These are phyloP conservation scores for Megaustenia siamemsis DNA, from an alignment of 2,888 invertebrate species.

Conservation along the genomic window DNA sequence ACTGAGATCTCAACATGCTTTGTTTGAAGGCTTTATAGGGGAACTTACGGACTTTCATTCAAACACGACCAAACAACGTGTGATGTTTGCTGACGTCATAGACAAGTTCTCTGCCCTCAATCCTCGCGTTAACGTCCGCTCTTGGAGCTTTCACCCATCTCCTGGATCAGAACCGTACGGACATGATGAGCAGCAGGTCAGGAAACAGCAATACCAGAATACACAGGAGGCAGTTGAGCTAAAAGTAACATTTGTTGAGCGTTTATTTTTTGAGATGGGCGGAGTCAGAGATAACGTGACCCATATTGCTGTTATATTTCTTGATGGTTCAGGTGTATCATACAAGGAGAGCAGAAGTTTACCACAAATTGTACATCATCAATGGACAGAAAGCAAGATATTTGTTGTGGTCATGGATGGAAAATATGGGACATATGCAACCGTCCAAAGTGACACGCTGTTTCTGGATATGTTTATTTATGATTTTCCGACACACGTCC, in stretches of 20 bases:
- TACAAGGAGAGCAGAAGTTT: background rate
- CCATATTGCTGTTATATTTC: background rate
- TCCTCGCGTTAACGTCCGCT: background rate
- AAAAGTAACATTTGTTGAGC: background rate
- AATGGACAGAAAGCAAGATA: background rate
- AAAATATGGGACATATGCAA: background rate
- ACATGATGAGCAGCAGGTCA: too few relatives aligned
- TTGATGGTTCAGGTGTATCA: background rate
- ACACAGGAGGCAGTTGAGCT: background rate
- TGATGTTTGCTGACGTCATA: background rate
- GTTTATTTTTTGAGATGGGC: constrained; percentile 1
- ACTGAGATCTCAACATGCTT: too few relatives aligned
- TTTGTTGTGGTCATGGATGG: background rate
- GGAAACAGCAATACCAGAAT: background rate
- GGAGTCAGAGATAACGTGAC: background rate
- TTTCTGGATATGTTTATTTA: background rate
- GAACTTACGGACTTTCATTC: background rate
- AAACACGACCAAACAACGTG: background rate
- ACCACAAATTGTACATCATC: background rate
- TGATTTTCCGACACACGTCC: background rate
- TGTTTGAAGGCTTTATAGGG: background rate
- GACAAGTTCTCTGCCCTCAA: background rate
- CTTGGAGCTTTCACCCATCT: background rate
- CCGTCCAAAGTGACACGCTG: background rate
- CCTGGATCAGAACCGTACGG: background rate